phyloP scores from a whole-genome alignment of 2,113 vertebrate species.

The Cololabis saira region DNA sequence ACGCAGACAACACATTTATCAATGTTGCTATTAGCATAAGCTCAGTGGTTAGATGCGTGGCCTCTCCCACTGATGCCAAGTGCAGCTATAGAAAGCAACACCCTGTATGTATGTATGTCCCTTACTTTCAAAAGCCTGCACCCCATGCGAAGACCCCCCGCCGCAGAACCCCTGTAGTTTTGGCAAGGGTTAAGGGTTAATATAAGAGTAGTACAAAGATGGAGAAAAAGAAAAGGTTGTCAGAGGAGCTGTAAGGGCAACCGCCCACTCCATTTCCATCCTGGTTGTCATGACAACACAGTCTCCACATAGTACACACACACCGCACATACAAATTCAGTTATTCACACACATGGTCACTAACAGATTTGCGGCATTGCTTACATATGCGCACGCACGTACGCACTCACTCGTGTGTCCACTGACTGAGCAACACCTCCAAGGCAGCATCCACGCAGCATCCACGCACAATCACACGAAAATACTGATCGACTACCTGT shows the following conservation, averaged over 20 bases:
- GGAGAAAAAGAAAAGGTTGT: constrained; percentile 81
- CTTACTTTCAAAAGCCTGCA: constrained; percentile 12
- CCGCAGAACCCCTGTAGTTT: not conserved
- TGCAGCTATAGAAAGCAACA: not conserved
- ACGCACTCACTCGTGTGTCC: constrained; percentile 21
- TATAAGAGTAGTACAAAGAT: constrained; percentile 66
- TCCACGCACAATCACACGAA: not conserved
- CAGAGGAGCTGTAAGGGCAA: constrained; percentile 62
- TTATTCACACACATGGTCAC: constrained; percentile 78
- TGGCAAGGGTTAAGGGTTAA: constrained; percentile 64
- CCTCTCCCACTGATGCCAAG: constrained; percentile 43
- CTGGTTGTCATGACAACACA: constrained; percentile 77
- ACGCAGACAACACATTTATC: constrained; percentile 57
- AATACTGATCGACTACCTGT: constrained; percentile 1
- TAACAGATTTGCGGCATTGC: constrained; percentile 52
- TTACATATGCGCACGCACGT: constrained; percentile 62
- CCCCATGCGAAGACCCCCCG: constrained; percentile 3
- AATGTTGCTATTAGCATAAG: constrained; percentile 70
- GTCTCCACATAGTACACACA: constrained; percentile 61
- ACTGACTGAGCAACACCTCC: constrained; percentile 9
- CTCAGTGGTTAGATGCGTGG: constrained; percentile 14
- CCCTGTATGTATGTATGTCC: not conserved
- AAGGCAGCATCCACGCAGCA: constrained; percentile 8
- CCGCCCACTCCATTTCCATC: constrained; percentile 65
- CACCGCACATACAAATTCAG: constrained; percentile 78